Conservation (phyloP, 2,888 invertebrate species). For the Tipula vernalis region DNA sequence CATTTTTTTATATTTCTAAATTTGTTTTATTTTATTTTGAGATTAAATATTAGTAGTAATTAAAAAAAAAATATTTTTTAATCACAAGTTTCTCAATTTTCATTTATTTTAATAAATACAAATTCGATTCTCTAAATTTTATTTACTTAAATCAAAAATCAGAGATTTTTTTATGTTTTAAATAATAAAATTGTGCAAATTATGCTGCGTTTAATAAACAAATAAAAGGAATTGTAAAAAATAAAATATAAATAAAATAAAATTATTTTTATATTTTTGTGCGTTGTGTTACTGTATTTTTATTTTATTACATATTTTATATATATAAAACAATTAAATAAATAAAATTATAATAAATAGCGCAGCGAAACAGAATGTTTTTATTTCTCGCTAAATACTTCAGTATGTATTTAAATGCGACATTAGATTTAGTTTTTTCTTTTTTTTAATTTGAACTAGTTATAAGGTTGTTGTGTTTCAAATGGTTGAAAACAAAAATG, state of each 20-base stretch:
- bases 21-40: slow-evolving; percentile 16
- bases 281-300: not conserved
- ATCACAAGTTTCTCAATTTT: not conserved
- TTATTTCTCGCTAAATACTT: not conserved
- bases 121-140: not conserved
- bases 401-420: not conserved
- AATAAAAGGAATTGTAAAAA: not conserved
- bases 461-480: too few relatives aligned
- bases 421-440: not conserved
- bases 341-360: not conserved
- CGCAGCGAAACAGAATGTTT: not conserved
- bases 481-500: too few relatives aligned
- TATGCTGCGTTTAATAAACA: not conserved
- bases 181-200: not conserved
- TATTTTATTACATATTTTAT: not conserved
- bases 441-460: not conserved
- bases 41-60: slow-evolving; percentile 11
- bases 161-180: not conserved
- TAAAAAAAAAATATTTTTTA: not conserved
- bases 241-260: not conserved
- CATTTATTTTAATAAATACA: not conserved
- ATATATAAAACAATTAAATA: not conserved
- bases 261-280: not conserved
- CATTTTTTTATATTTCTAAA: slow-evolving; percentile 15
- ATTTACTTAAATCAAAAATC: not conserved